A percentile compares a stretch with the other conserved stretches of the same genome.
These are phyloP conservation scores for Drosophila barbarae DNA, from an alignment of 2,888 invertebrate genomes.

Conservation along the genomic window DNA sequence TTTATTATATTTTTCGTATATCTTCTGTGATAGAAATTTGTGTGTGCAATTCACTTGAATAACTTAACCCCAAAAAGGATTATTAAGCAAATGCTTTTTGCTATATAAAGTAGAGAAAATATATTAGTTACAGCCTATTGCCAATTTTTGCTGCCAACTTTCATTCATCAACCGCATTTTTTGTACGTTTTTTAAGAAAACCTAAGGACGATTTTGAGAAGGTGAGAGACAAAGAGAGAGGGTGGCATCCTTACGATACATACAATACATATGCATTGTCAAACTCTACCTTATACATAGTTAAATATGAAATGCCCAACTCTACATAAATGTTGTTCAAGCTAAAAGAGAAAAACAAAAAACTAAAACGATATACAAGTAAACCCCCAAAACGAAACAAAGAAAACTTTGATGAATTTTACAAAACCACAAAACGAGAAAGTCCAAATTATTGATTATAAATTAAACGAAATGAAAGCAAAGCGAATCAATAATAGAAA, in stretches of 20 bases:
- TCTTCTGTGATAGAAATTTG: slow-evolving; percentile 68
- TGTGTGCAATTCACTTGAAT: slow-evolving; percentile 57
- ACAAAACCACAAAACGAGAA: slow-evolving; percentile 52
- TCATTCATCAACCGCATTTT: slow-evolving; percentile 38
- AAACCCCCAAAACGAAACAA: slow-evolving; percentile 28
- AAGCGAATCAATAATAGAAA: slow-evolving; percentile 57
- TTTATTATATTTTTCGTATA: slow-evolving; percentile 42
- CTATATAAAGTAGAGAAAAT: slow-evolving; percentile 29
- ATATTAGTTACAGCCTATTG: slow-evolving; percentile 45
- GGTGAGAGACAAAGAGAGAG: background rate
- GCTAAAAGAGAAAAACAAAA: slow-evolving; percentile 24
- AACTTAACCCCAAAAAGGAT: slow-evolving; percentile 19
- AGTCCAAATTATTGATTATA: slow-evolving; percentile 65
- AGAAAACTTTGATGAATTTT: slow-evolving; percentile 69
- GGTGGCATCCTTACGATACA: slow-evolving; percentile 33
- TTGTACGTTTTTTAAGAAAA: slow-evolving; percentile 34
- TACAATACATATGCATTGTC: slow-evolving; percentile 62
- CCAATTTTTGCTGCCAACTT: slow-evolving; percentile 55
- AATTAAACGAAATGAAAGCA: slow-evolving; percentile 15
- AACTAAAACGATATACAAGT: slow-evolving; percentile 34
- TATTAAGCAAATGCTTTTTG: slow-evolving; percentile 32
- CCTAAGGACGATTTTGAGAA: slow-evolving; percentile 15
- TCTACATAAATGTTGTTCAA: slow-evolving; percentile 72
- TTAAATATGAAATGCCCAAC: slow-evolving; percentile 58
- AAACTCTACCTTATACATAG: slow-evolving; percentile 50